Evolutionary conservation across 37 sponge, comb jelly and placozoan species (phyloP).

Genomic region (Cladorhizidae sp.): DNA sequence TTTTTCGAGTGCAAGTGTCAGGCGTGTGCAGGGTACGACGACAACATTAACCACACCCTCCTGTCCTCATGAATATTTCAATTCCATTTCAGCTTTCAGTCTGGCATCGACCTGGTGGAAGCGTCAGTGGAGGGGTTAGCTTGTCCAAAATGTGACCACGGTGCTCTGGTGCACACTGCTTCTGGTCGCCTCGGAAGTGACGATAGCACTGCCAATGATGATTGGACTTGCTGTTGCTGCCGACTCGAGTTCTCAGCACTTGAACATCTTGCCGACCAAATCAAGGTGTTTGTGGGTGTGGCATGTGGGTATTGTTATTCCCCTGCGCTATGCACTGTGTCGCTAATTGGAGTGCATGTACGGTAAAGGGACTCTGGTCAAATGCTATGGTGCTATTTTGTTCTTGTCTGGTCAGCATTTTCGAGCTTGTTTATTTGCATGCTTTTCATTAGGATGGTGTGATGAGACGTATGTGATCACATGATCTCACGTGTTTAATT

Average conservation of each 20-base stretch:
- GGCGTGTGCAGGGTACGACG: constrained; percentile 40
- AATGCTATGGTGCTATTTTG: no score
- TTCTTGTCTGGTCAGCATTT: no score
- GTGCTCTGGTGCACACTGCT: neutral
- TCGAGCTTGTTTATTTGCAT: no score
- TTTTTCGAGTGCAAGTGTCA: constrained; percentile 61
- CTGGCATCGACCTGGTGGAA: neutral
- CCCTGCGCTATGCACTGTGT: no score
- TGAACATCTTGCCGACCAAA: neutral
- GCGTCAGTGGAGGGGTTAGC: constrained; percentile 11
- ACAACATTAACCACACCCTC: neutral
- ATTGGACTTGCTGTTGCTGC: neutral
- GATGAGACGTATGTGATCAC: no score
- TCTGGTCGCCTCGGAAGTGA: neutral
- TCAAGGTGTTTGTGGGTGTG: neutral
- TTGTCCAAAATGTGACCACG: constrained; percentile 14
- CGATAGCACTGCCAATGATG: neutral
- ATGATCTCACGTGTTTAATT: no score
- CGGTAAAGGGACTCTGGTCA: no score
- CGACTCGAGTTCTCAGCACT: neutral
- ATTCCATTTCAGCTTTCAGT: neutral
- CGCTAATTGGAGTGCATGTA: no score
- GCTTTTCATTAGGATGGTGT: no score
- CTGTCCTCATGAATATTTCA: neutral
- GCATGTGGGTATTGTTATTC: neutral